These are phyloP conservation scores for Urophycis tenuis DNA, from an alignment of 2,797 vertebrate species.

Conservation along the genomic window DNA sequence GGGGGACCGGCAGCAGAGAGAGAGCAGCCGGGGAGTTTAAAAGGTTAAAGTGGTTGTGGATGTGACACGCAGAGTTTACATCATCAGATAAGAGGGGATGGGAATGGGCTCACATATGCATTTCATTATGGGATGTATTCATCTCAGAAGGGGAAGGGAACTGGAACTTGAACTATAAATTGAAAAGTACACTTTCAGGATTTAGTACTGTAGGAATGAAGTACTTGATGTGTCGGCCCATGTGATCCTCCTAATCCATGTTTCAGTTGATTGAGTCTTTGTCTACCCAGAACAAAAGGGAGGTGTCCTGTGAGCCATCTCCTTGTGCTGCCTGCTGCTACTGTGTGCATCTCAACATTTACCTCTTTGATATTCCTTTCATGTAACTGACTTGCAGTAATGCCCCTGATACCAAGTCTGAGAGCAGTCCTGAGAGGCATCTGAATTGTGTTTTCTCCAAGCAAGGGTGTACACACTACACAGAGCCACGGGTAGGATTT, in stretches of 20 bases:
- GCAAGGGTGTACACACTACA: no score
- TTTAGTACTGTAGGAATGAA: no score
- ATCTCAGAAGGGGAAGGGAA: background rate
- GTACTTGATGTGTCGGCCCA: no score
- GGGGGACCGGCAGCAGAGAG: conserved; percentile 33
- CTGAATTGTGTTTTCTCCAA: conserved; percentile 36
- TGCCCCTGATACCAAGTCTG: conserved; percentile 37
- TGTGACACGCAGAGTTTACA: background rate
- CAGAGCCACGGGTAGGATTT: conserved; percentile 12
- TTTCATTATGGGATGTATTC: background rate
- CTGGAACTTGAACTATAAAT: background rate
- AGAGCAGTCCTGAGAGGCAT: conserved; percentile 22
- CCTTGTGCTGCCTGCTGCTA: conserved; percentile 10
- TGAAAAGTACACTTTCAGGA: background rate
- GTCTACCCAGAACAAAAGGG: background rate
- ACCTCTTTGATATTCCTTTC: conserved; percentile 51
- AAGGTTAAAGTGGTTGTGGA: background rate
- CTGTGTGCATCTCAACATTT: conserved; percentile 7
- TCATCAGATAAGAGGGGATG: background rate
- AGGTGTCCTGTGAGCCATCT: background rate
- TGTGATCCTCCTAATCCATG: background rate
- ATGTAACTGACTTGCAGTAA: conserved; percentile 34
- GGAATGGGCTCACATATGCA: background rate
- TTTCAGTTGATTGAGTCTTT: background rate
- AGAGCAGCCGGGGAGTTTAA: background rate